Conservation (phyloP, 2,888 invertebrate species). For the Muschampia staudingeri region DNA sequence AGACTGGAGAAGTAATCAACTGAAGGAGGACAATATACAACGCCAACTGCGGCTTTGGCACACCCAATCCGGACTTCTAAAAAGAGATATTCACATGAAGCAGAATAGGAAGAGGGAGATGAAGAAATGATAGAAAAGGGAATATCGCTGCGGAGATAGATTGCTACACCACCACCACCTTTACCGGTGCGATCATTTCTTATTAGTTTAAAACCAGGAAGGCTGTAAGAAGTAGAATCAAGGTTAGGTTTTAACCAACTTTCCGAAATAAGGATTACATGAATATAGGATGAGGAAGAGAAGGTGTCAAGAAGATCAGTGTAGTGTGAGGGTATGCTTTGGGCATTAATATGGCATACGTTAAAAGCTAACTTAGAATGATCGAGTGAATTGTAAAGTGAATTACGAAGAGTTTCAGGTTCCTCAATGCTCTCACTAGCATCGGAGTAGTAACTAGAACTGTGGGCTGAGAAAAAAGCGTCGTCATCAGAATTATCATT, state of each 20-base stretch:
- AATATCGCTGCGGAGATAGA: slow-evolving; percentile 16
- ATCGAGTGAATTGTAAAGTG: neutral
- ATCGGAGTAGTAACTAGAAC: neutral
- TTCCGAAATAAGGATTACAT: slow-evolving; percentile 17
- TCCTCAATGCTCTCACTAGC: neutral
- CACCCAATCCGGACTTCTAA: neutral
- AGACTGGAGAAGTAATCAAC: slow-evolving; percentile 18
- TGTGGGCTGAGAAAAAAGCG: neutral
- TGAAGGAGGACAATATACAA: slow-evolving; percentile 12
- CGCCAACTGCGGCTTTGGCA: slow-evolving; percentile 9
- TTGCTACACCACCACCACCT: neutral
- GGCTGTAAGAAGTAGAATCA: neutral
- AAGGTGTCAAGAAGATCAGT: slow-evolving; percentile 10
- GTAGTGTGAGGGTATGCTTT: slow-evolving; percentile 3
- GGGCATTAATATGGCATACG: neutral
- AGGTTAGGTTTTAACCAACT: slow-evolving; percentile 13
- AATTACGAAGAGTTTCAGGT: neutral
- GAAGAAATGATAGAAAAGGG: neutral
- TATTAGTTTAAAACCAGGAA: neutral
- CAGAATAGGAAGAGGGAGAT: neutral
- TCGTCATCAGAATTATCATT: neutral
- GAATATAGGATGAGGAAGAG: neutral
- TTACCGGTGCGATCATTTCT: neutral
- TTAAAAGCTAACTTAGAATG: neutral
- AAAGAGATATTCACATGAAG: neutral